Base-by-base conservation (phyloP, 2,797 vertebrate species). In the Enteromius fasciolatus region DNA sequence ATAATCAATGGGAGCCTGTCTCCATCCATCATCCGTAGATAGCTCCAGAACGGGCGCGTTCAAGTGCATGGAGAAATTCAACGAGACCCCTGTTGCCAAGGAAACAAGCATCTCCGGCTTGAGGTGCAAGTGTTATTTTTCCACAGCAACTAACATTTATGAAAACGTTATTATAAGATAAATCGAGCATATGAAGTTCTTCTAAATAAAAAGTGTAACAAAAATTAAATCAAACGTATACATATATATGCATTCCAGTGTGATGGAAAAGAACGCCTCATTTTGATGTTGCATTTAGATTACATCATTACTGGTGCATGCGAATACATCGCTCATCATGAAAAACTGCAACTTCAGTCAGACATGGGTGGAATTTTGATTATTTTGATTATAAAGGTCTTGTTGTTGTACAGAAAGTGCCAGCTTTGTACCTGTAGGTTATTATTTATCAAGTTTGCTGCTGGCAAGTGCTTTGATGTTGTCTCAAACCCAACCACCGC, bases 31-130 rank as follows among this genome's bases (percentile, higher is more conserved):
- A 84, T 64, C 72, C 72, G 67, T 85, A 77, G 31, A 85, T 66
- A 83, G 87, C 81, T 57, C 46, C 76, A 85, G 82, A 83, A 83
- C 80, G 36, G 61, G 86, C 76, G 80, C 33, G 75, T 80, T 76
- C 69, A 78, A 81, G 74, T 64, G 64, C 84, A 39, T 79, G 78
- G 86, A 77, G 80, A 89, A 83, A 87, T 87, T 86, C 86, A 85
- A 73, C 84, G 78, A 89, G 88, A 89, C 85, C 84, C 82, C 84
- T 66, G 90, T 91, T 91, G 87, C 90, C 90, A 90, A 90, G 90
- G 90, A 89, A 91, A 91, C 90, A 90, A 86, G 88, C 86, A 87
- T 90, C 86, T 82, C 84, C 81, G 36, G 77, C 64, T 86, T 44
- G 80, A 87, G 78, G 80, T 87, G 85, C 81, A 86, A 82, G 87